Base-by-base conservation (phyloP, 2,113 vertebrate species). In the Scopus umbretta region DNA sequence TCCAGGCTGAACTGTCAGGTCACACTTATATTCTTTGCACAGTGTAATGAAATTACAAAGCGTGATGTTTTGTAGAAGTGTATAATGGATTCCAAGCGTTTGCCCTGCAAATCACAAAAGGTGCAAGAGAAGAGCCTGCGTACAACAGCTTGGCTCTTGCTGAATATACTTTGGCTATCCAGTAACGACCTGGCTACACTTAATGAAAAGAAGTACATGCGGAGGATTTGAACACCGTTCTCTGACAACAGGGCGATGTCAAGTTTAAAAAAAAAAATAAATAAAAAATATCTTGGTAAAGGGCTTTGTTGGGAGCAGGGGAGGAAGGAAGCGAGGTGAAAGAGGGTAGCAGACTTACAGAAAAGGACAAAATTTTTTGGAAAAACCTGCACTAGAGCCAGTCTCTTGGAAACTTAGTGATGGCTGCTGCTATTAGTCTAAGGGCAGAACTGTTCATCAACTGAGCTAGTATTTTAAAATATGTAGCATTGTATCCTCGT, bases 161-260 rank as follows among this genome's bases (percentile, higher is more conserved):
- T 94, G 75, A 83, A 75, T 75, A 40, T 71, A 61, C 55, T 78
- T 52, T 53, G 86, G 43, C 72, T 43, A 8, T 23, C 61, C 27
- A 80, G 71, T 10, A 82, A 73, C 90, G 80, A 81, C 47, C 80
- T 40, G 82, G 75, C 92, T 68, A 23, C 18, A 2, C 9, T 34
- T 81, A 92, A 97, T 79, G 92, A 94, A 71, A 74, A 87, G 81
- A 66, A 89, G 91, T 40, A 40, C 88, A 23, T 3, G 86, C 78
- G 89, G 89, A 90, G 25, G 70, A 82, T 80, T 43, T n/a, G 86
- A 93, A 38, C 56, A 63, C 17, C 25, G 43, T 16, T 73, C 94
- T 30, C 81, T 94, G 81, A 98, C 95, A 97, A 97, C 76, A 75
- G 96, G 94, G 71, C 79, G 79, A 83, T 95, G 95, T 94, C 88